These are phyloP conservation scores for Tragulus kanchil DNA, from an alignment of 2,113 vertebrate genomes.

Conservation along the genomic window DNA sequence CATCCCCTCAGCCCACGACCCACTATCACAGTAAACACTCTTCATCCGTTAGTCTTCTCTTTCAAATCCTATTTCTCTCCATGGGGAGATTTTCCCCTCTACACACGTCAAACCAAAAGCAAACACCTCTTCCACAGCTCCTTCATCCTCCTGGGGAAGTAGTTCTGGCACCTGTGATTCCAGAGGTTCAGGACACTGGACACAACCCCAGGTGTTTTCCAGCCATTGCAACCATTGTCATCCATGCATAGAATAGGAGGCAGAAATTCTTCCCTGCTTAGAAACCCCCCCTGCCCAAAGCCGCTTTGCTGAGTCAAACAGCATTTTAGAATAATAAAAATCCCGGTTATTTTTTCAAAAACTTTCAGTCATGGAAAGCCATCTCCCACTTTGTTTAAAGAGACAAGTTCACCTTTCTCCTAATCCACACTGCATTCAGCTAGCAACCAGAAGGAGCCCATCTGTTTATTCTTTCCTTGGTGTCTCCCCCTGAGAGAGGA, in stretches of 20 bases:
- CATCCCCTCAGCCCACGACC: not conserved
- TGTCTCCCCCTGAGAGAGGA: not conserved
- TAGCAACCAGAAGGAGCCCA: not conserved
- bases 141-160: not conserved
- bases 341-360: not conserved
- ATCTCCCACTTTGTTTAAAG: not conserved
- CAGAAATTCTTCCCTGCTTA: not conserved
- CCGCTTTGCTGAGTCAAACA: not conserved
- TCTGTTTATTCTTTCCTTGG: not conserved
- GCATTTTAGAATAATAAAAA: not conserved
- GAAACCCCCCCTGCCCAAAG: not conserved
- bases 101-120: not conserved
- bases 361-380: not conserved
- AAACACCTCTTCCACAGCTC: not conserved
- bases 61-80: not conserved
- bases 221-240: not conserved
- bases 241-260: not conserved
- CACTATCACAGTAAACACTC: not conserved
- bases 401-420: not conserved
- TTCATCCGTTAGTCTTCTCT: not conserved
- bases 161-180: not conserved
- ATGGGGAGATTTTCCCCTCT: not conserved
- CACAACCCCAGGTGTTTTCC: not conserved
- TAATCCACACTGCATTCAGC: not conserved
- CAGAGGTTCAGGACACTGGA: not conserved